Evolutionary conservation across 2,888 invertebrate genomes (phyloP).

Genomic region (Leptopterna dolabrata): DNA sequence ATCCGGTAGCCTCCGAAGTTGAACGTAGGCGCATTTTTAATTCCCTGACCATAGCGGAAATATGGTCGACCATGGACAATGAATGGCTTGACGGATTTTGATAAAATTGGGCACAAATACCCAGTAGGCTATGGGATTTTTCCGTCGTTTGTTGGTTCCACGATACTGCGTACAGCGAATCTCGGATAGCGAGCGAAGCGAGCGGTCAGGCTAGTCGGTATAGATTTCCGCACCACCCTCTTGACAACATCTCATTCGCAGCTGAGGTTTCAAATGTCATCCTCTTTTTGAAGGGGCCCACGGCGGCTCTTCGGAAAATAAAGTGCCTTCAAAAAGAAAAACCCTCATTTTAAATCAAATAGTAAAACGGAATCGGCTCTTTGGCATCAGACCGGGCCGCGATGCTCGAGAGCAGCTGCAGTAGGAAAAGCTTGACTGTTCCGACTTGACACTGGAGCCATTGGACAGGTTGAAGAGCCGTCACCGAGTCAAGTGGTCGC

Average conservation of each 20-base stretch:
- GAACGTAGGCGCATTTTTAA: no score
- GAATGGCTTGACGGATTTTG: no score
- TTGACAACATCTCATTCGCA: not conserved
- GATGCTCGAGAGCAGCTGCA: not conserved
- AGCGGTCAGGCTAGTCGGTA: not conserved
- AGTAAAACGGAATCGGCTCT: not conserved
- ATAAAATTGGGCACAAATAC: no score
- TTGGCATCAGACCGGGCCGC: not conserved
- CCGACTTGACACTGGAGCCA: not conserved
- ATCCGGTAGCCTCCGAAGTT: no score
- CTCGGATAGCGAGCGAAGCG: no score
- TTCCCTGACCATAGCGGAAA: no score
- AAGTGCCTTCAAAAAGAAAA: not conserved
- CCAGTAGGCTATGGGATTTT: no score
- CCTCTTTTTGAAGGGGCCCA: not conserved
- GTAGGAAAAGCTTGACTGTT: not conserved
- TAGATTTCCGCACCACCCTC: not conserved
- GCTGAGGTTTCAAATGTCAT: not conserved
- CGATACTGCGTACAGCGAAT: no score
- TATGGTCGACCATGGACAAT: no score
- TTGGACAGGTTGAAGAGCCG: conserved; percentile 21
- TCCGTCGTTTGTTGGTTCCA: no score
- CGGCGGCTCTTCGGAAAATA: not conserved
- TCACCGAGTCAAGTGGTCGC: conserved; percentile 5
- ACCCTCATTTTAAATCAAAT: not conserved